Base-by-base conservation (phyloP, 2,888 invertebrate genomes). In the Epinotia brunnichana region DNA sequence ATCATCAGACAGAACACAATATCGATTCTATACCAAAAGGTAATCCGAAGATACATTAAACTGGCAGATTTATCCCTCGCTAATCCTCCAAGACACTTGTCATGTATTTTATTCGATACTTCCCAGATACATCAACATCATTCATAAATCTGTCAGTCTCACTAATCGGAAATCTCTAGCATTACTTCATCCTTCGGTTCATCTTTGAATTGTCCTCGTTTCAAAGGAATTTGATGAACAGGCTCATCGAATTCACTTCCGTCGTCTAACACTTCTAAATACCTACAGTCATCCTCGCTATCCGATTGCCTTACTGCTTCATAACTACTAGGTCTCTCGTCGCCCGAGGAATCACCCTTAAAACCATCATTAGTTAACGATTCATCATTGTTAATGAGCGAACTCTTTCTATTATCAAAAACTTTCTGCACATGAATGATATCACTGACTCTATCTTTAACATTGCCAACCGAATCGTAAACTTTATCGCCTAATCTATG, bases 241-340 rank as follows among this genome's bases (percentile, higher is more conserved):
- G 77, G 60, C 17, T 80, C 74, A 77, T 86, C 87, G 57, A 90
- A 88, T 44, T 85, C 90, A 41, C 86, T 87, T 1, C 89, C 93
- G 79, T 93, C 93, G 72, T 93, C 94, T 4, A 93, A 53, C 0
- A 94, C 85, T 80, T 93, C 93, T 59, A 94, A 78, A 80, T 93
- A 93, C 70, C 85, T 88, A 48, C 80, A 89, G 9, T 89, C 88
- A 39, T 91, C 88, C 15, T 91, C 92, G 64, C 87, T 90, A 41
- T 90, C 91, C 0, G 81, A 85, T 54, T 87, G 90, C 63, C 80
- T 85, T 0, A 88, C 85, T 9, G 79, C 82, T 70, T 81, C 78
- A 56, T 90, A 90, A 17, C 78, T 78, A 44, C 79, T 79, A 7
- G 54, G 71, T 0, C 77, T 81, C 63, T 87, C 86, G 56, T 83